Evolutionary conservation across 2,113 vertebrate genomes (phyloP), one percentile per base, ranked within the genome.

Genomic region (Dolichallabes microphthalmus): DNA sequence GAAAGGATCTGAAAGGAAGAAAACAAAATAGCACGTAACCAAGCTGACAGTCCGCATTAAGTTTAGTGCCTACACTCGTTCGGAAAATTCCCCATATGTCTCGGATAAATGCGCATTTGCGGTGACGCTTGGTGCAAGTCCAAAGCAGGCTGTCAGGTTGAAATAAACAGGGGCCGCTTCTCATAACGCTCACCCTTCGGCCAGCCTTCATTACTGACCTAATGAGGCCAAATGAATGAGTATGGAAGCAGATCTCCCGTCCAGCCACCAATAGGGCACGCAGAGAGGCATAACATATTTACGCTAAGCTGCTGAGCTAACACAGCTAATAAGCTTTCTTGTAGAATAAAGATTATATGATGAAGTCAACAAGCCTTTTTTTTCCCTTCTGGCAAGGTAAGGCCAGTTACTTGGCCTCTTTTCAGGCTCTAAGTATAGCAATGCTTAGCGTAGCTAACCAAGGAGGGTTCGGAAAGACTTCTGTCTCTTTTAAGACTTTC

Each of bases 201-300:
- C 78, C 76, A 78, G 74, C 80, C 79, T 85, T 85, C 85, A 89
- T 89, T 89, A 89, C 88, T 86, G 85, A 88, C 88, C 87, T 89
- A 88, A 89, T 88, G 88, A 88, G 87, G 78, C 87, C 83, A 82
- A 53, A 87, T 83, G 79, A 88, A 83, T 39, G 74, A 88, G 60
- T 17, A 55, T 45, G 22, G 53, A 85, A 69, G 60, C 76, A 60
- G n/a, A 82, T 58, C 73, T 85, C 20, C 25, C 50, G 85, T 39
- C 76, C 81, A 55, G 32, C 73, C 57, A 55, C 68, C 30, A 81
- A 64, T 68, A 77, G n/a, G 69, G 45, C 45, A 45, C 45, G 45
- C 45, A 35, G 77, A 57, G 63, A 80, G 78, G 52, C 60, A 17
- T 53, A 71, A 69, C 66, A 71, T 45, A 84, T 60, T 79, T 52